Percentiles rank a stretch among this genome's conserved stretches.
These are phyloP conservation scores for Graptemys geographica DNA, from an alignment of 2,797 vertebrate species.

Conservation along the genomic window DNA sequence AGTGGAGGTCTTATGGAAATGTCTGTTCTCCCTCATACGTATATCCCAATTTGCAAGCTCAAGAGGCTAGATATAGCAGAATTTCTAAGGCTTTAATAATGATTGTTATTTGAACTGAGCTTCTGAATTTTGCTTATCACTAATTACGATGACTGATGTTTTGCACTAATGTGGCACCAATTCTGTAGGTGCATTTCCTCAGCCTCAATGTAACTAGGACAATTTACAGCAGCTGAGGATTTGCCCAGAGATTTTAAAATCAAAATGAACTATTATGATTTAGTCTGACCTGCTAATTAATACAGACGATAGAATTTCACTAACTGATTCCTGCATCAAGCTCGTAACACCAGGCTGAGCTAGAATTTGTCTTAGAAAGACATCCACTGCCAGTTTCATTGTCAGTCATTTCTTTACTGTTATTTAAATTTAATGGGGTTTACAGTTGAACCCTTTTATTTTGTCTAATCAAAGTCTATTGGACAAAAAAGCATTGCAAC, in stretches of 20 bases:
- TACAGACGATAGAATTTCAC: fast-evolving
- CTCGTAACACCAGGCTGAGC: neutral
- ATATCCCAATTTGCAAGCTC: neutral
- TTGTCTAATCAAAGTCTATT: slow-evolving; percentile 50
- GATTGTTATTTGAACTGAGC: neutral
- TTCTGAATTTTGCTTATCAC: neutral
- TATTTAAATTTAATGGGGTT: slow-evolving; percentile 36
- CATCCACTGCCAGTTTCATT: neutral
- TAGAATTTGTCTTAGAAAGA: neutral
- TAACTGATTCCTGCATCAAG: neutral
- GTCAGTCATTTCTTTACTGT: neutral
- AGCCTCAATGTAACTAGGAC: neutral
- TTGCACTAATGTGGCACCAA: neutral
- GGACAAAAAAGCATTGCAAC: slow-evolving; percentile 28
- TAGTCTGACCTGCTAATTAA: neutral
- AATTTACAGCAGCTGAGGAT: neutral
- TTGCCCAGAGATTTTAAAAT: neutral
- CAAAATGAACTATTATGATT: neutral
- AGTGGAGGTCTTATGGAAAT: neutral
- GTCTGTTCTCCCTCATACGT: neutral
- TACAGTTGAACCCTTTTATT: slow-evolving; percentile 30
- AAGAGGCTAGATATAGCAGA: neutral
- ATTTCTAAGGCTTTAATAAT: neutral
- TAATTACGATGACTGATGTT: neutral
- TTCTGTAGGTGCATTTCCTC: neutral